phyloP scores from a whole-genome alignment of 2,888 invertebrate species.

The Cryptus armator region DNA sequence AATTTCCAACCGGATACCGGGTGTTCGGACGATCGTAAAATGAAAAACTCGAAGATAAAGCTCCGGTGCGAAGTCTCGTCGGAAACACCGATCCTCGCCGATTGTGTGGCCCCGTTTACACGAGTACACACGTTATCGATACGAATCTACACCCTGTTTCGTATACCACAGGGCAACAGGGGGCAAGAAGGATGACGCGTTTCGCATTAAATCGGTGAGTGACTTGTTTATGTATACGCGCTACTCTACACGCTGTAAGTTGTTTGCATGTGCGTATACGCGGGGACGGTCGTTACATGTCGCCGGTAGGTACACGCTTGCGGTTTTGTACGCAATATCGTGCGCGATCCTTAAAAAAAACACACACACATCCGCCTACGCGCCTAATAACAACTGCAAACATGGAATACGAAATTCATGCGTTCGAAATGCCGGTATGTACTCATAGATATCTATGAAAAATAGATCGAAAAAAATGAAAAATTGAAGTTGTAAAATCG shows the following conservation, averaged over 20 bases:
- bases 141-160: constrained; percentile 4
- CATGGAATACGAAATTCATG: not conserved
- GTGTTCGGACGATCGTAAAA: constrained; percentile 44
- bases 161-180: constrained; percentile 25
- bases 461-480: not conserved
- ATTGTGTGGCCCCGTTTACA: constrained; percentile 21
- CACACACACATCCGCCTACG: not conserved
- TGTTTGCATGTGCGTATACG: constrained; percentile 3
- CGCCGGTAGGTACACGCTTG: not conserved
- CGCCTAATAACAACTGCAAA: not conserved
- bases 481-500: too few relatives aligned
- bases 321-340: not conserved
- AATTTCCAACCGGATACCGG: constrained; percentile 46
- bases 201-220: constrained; percentile 45
- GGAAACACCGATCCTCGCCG: not conserved
- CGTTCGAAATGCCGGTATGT: not conserved
- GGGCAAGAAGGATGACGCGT: constrained; percentile 25
- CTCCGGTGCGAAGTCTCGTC: constrained; percentile 16
- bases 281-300: not conserved
- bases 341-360: not conserved
- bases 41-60: constrained; percentile 10
- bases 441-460: not conserved
- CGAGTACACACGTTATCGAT: not conserved
- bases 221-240: constrained; percentile 41
- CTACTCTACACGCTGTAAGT: constrained; percentile 36